Evolutionary conservation across 2,888 invertebrate species (phyloP).

Genomic region (Lissonota sp.): DNA sequence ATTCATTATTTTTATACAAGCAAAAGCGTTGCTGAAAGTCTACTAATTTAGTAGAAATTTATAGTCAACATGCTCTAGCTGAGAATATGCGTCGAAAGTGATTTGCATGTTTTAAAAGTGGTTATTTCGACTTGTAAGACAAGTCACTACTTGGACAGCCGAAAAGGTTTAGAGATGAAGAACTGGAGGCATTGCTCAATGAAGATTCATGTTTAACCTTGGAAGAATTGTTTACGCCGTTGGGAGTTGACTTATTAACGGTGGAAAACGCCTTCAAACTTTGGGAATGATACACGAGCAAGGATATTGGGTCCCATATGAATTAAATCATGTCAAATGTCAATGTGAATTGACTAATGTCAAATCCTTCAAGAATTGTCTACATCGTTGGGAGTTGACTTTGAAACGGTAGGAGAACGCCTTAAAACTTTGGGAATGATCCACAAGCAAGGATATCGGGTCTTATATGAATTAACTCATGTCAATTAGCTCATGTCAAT

Average conservation of each 20-base stretch:
- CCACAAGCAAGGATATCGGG: conserved; percentile 46
- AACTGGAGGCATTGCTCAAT: conserved; percentile 62
- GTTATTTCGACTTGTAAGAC: conserved; percentile 63
- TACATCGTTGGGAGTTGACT: conserved; percentile 58
- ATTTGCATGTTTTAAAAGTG: conserved; percentile 63
- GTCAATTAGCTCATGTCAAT: conserved; percentile 46
- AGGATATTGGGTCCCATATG: conserved; percentile 56
- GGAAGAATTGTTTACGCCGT: conserved; percentile 62
- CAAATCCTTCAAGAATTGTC: conserved; percentile 54
- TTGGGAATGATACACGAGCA: conserved; percentile 65
- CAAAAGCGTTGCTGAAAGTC: conserved; percentile 28
- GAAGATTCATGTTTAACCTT: conserved; percentile 65
- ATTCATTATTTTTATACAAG: no score
- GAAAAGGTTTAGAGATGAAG: conserved; percentile 60
- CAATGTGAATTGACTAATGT: conserved; percentile 50
- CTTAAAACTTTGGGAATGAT: conserved; percentile 64
- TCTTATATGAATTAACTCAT: not conserved
- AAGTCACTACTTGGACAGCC: conserved; percentile 42
- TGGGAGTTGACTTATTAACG: conserved; percentile 63
- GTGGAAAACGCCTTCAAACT: conserved; percentile 60
- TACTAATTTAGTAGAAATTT: conserved; percentile 16
- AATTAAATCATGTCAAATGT: conserved; percentile 60
- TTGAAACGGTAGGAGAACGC: conserved; percentile 58
- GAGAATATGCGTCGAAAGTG: conserved; percentile 35
- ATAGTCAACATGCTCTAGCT: conserved; percentile 1